Evolutionary conservation across 2,113 vertebrate genomes (phyloP).

Genomic region (Anoura caudifer): DNA sequence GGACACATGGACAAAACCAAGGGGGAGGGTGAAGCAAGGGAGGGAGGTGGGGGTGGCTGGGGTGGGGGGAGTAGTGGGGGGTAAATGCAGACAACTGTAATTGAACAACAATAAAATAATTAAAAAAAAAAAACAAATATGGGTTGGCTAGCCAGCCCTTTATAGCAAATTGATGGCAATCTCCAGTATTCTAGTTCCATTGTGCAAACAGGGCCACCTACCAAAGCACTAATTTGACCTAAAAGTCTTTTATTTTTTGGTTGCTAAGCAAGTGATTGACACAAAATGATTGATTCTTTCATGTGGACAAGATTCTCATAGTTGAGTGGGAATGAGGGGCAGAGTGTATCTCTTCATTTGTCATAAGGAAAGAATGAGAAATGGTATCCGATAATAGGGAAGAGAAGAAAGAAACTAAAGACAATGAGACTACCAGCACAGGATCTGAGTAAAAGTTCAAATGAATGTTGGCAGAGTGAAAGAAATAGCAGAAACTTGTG

Average conservation of each 20-base stretch:
- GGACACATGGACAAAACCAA: too few species aligned
- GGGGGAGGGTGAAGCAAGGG: too few species aligned
- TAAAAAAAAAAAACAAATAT: too few species aligned
- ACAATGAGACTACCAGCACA: not conserved
- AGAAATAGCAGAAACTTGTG: not conserved
- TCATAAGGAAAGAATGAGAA: not conserved
- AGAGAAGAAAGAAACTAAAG: not conserved
- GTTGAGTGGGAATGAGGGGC: not conserved
- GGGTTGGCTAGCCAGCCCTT: not conserved
- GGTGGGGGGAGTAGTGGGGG: too few species aligned
- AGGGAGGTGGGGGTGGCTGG: too few species aligned
- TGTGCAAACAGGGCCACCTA: not conserved
- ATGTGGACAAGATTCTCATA: not conserved
- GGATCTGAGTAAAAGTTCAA: not conserved
- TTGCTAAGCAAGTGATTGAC: not conserved
- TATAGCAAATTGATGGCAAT: not conserved
- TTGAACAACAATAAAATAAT: too few species aligned
- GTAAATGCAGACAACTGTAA: too few species aligned
- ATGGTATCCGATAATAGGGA: not conserved
- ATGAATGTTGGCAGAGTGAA: not conserved
- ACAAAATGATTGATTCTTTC: not conserved
- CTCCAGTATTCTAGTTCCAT: not conserved
- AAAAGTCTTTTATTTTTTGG: not conserved
- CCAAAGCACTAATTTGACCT: not conserved
- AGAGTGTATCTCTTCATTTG: conserved; percentile 8